phyloP scores from a whole-genome alignment of 2,113 vertebrate species.

The Corvus cornix region DNA sequence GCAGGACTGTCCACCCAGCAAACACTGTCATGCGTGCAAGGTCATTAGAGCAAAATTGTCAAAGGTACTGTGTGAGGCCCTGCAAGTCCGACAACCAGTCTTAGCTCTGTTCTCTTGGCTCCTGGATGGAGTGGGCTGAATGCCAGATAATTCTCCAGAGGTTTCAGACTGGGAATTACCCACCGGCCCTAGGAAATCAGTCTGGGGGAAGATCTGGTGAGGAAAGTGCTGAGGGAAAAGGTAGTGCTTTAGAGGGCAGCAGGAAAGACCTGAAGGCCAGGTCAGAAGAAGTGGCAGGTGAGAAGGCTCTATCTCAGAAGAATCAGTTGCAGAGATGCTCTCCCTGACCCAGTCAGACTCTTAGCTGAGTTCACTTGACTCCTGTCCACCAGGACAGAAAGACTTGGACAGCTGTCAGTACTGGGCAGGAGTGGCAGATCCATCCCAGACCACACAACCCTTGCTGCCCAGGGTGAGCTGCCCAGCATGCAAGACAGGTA shows the following conservation, averaged over 20 bases:
- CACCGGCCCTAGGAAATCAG: background rate
- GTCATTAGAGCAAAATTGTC: background rate
- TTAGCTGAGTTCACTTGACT: background rate
- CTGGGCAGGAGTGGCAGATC: background rate
- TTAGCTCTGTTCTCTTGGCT: background rate
- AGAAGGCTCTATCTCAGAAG: background rate
- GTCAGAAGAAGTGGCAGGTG: background rate
- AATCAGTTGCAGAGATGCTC: background rate
- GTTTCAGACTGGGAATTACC: background rate
- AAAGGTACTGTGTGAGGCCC: background rate
- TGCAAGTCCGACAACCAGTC: background rate
- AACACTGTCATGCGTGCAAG: background rate
- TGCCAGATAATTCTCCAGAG: background rate
- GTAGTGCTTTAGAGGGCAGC: background rate
- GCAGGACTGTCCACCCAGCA: background rate
- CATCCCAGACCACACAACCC: rapidly evolving
- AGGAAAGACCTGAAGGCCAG: background rate
- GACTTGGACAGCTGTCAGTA: background rate
- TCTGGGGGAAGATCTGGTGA: background rate
- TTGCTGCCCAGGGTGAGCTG: background rate
- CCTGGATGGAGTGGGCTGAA: background rate
- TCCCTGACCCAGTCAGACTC: background rate
- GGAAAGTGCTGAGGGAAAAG: background rate
- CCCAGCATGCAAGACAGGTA: background rate
- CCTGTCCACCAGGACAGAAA: background rate